phyloP scores from a whole-genome alignment of 2,113 vertebrate species.

The Melanerpes aurifrons region DNA sequence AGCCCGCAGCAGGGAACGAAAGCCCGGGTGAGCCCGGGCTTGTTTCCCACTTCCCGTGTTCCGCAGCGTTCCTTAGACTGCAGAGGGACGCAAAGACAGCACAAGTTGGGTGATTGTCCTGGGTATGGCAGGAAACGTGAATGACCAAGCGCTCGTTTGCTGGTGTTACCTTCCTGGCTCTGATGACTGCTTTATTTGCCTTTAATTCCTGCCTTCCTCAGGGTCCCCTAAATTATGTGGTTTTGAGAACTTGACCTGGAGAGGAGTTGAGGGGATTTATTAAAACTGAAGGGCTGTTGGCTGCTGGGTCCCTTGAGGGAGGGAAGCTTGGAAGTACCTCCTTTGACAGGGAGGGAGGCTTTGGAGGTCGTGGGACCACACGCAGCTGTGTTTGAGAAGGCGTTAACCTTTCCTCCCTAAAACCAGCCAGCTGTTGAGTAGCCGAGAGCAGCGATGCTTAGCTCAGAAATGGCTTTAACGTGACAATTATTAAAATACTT shows the following conservation, averaged over 20 bases:
- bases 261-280: neutral
- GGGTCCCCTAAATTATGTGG: neutral
- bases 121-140: neutral
- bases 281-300: neutral
- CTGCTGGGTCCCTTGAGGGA: neutral
- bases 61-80: neutral
- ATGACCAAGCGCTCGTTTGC: rapidly evolving
- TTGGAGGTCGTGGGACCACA: slow-evolving; percentile 30
- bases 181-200: neutral
- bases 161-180: neutral
- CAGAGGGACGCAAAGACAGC: neutral
- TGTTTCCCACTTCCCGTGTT: neutral
- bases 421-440: neutral
- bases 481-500: neutral
- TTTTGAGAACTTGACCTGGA: neutral
- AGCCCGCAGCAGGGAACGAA: neutral
- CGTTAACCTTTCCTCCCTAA: neutral
- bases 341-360: neutral
- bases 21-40: neutral
- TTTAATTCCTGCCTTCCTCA: neutral
- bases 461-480: neutral
- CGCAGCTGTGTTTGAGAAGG: slow-evolving; percentile 5
- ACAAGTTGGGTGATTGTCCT: neutral
- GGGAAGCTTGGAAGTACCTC: neutral
- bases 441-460: neutral